These are phyloP conservation scores for Volucella zonaria DNA, from an alignment of 2,888 invertebrate genomes.

Conservation along the genomic window DNA sequence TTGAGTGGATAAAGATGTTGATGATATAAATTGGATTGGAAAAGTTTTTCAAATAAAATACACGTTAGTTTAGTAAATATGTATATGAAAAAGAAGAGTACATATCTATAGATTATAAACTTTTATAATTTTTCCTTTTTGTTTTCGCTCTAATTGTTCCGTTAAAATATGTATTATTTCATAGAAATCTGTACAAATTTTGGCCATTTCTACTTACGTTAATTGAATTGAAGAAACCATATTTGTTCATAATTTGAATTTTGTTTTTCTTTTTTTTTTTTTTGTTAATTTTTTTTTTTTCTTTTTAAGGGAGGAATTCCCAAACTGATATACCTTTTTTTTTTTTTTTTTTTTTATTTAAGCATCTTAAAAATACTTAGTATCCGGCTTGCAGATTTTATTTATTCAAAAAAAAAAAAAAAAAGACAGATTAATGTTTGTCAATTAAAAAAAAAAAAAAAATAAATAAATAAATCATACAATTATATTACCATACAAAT, in stretches of 20 bases:
- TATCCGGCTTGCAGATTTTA: background rate
- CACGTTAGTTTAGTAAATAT: slow-evolving; percentile 68
- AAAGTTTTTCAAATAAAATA: slow-evolving; percentile 72
- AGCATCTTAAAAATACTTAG: background rate
- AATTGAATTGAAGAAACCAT: slow-evolving; percentile 31
- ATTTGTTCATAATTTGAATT: slow-evolving; percentile 29
- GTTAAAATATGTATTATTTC: slow-evolving; percentile 26
- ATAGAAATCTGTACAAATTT: slow-evolving; percentile 58
- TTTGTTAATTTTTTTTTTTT: slow-evolving; percentile 21
- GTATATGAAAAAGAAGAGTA: slow-evolving; percentile 49
- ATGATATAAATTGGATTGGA: slow-evolving; percentile 66
- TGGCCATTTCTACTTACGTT: slow-evolving; percentile 52
- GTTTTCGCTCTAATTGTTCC: slow-evolving; percentile 65
- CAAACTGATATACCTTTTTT: slow-evolving; percentile 71
- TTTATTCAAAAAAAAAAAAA: too few relatives aligned
- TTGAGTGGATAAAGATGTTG: slow-evolving; percentile 64
- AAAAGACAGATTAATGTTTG: too few relatives aligned
- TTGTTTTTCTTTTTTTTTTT: slow-evolving; percentile 24
- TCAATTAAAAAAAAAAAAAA: too few relatives aligned
- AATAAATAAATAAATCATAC: too few relatives aligned
- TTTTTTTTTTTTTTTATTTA: too few relatives aligned
- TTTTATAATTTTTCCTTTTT: slow-evolving; percentile 70
- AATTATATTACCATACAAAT: background rate
- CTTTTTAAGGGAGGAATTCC: slow-evolving; percentile 74
- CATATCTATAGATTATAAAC: slow-evolving; percentile 59